Base-by-base conservation (phyloP, 2,113 vertebrate species). In the Channa argus region DNA sequence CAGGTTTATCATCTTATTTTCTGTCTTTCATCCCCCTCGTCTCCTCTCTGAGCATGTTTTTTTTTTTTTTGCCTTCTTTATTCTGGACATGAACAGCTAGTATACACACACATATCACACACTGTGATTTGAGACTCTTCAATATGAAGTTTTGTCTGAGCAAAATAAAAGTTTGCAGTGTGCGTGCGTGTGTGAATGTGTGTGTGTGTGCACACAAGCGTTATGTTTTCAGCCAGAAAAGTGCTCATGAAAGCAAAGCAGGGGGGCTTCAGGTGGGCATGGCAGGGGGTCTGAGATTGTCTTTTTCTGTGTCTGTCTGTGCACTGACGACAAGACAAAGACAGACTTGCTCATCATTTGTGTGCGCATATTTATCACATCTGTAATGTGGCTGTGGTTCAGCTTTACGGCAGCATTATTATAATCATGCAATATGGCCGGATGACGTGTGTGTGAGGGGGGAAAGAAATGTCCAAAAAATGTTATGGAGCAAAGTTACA, bases 81-180 rank as follows among this genome's bases (percentile, higher is more conserved):
- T 24, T 24, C 24, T 24, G 24, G 24, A 24, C 24, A 24, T 24
- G 24, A 24, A 24, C 24, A 1, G 24, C 24, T 49, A 36, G 24
- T 12, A 13, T 24, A 43, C 43, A 38, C 34, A 8, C 8, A 9
- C 8, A 39, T 6, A 8, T 11, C 54, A 53, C 9, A 46, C 50
- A 72, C 43, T 53, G 58, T 37, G 59, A 54, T 46, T 54, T 34
- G 13, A 44, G 58, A 34, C 33, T 33, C 50, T 46, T 63, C 60
- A 10, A 34, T 55, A n/a, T 41, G n/a, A 63, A 49, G 60, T 73
- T 63, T 36, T 73, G 8, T 73, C 41, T 55, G 34, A 55, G 11
- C 8, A 54, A 61, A 61, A 15, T 44, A 4, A 15, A 52, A 51
- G 58, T 62, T 45, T 36, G 2, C 50, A 44, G 56, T 55, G 5